Conservation (phyloP, 2,113 vertebrate species). For the Leiothrix lutea region DNA sequence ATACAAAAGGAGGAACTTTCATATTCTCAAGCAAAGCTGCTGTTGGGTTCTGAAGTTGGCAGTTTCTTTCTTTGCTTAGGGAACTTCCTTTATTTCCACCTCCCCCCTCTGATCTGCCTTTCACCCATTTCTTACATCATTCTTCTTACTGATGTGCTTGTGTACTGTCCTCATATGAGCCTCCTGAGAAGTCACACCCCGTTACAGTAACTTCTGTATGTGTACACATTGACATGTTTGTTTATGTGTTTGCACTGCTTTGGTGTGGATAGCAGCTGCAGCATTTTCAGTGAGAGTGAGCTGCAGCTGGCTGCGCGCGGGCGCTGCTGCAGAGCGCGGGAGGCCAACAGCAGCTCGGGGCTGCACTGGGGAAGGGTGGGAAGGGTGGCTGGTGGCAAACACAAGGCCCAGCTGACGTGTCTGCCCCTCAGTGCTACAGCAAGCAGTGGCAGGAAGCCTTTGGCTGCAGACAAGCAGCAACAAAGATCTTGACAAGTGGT, state of each 20-base stretch:
- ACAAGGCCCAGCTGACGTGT: not conserved
- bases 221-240: not conserved
- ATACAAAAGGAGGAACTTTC: not conserved
- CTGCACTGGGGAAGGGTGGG: not conserved
- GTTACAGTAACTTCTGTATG: not conserved
- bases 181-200: not conserved
- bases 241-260: not conserved
- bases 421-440: not conserved
- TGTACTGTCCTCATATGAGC: not conserved
- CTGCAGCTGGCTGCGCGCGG: not conserved
- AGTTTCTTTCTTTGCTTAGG: not conserved
- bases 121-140: not conserved
- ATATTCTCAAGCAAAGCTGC: not conserved
- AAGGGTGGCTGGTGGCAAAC: not conserved
- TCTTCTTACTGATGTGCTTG: not conserved
- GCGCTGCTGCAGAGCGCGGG: not conserved
- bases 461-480: not conserved
- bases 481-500: constrained; percentile 3
- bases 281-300: not conserved
- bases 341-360: not conserved
- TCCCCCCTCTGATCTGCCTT: not conserved
- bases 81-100: not conserved
- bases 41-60: not conserved
- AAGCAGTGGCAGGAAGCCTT: not conserved
- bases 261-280: not conserved